Conservation (phyloP, 2,888 invertebrate genomes). For the Euproctis similis region DNA sequence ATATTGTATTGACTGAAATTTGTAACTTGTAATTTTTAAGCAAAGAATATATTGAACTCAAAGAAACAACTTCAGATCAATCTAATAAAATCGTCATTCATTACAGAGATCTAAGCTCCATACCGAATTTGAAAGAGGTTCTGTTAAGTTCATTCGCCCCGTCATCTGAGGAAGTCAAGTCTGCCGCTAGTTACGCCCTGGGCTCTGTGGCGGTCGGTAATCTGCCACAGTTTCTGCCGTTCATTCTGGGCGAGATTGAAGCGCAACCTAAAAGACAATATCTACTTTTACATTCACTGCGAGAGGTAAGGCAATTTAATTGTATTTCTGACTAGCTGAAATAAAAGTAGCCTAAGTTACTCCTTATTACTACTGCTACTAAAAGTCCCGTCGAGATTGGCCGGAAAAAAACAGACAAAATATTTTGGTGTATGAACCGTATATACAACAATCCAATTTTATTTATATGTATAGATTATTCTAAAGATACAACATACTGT, state of each 20-base stretch:
- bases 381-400: too few species aligned
- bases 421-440: too few species aligned
- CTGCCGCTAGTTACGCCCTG: constrained; percentile 96
- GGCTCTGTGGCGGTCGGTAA: constrained; percentile 98
- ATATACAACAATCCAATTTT: too few species aligned
- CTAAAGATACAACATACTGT: too few species aligned
- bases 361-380: too few species aligned
- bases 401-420: too few species aligned
- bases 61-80: background rate
- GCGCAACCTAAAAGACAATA: constrained; percentile 96
- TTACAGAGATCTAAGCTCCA: constrained; percentile 84
- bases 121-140: constrained; percentile 83
- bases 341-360: too few species aligned
- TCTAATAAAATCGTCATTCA: background rate
- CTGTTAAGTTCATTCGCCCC: constrained; percentile 92
- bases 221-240: constrained; percentile 93
- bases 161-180: constrained; percentile 96
- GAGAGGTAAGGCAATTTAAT: constrained; percentile 81
- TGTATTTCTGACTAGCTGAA: too few species aligned
- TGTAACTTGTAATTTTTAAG: too few species aligned
- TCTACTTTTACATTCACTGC: constrained; percentile 94
- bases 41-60: too few species aligned
- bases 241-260: constrained; percentile 94
- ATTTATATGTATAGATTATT: too few species aligned
- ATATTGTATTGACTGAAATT: too few species aligned